phyloP scores from a whole-genome alignment of 2,113 vertebrate species.

The Chascanopsetta lugubris region DNA sequence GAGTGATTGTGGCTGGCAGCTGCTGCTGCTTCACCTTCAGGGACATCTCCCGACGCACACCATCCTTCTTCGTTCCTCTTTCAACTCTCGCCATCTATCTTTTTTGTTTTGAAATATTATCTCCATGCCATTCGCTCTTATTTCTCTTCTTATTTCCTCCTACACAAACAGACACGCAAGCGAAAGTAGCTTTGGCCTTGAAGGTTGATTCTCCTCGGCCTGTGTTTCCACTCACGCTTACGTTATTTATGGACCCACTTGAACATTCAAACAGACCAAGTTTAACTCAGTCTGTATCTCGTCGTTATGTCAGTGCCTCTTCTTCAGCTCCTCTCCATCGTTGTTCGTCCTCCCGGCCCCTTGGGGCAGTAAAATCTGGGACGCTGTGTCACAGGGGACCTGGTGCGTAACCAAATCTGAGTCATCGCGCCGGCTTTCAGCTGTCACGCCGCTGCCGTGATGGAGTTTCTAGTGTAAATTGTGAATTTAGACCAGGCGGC shows the following conservation, averaged over 20 bases:
- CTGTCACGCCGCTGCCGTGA: constrained; percentile 30
- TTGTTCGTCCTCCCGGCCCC: constrained; percentile 6
- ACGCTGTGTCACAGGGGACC: constrained; percentile 48
- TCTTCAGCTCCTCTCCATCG: constrained; percentile 11
- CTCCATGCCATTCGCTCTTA: background rate
- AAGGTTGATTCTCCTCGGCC: constrained; percentile 61
- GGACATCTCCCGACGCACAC: constrained; percentile 3
- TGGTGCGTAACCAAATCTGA: constrained; percentile 55
- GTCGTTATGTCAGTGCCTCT: constrained; percentile 24
- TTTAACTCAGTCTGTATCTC: constrained; percentile 25
- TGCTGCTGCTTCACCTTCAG: constrained; percentile 59
- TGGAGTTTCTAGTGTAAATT: no score
- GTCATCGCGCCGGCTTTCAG: constrained; percentile 32
- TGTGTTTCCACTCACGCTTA: constrained; percentile 72
- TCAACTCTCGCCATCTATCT: background rate
- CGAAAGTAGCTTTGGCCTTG: constrained; percentile 27
- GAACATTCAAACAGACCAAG: constrained; percentile 24
- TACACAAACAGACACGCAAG: background rate
- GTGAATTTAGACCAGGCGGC: no score
- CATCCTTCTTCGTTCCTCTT: background rate
- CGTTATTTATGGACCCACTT: constrained; percentile 42
- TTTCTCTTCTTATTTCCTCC: background rate
- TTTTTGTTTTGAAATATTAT: constrained; percentile 8
- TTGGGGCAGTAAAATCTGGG: constrained; percentile 56
- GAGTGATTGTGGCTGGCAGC: constrained; percentile 62